Conservation (phyloP, 2,888 invertebrate genomes). For the Prosopocoilus inquinatus region DNA sequence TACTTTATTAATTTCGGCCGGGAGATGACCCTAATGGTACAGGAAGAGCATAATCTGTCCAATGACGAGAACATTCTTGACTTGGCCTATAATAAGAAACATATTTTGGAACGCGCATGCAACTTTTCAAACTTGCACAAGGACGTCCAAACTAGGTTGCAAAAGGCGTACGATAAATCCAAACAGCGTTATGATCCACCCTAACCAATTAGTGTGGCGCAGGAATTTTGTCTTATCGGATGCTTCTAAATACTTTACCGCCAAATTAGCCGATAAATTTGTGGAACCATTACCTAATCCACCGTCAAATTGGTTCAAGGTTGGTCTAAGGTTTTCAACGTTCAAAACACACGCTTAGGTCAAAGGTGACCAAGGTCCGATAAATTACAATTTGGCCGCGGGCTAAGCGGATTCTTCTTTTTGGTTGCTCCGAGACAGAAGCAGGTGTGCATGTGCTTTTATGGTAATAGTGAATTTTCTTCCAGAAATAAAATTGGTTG, state of each 20-base stretch:
- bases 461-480: no score
- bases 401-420: no score
- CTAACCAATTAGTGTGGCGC: conserved; percentile 19
- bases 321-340: no score
- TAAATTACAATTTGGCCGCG: no score
- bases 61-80: background rate
- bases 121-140: background rate
- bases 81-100: background rate
- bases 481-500: no score
- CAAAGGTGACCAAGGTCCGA: no score
- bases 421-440: no score
- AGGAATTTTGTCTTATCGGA: conserved; percentile 24
- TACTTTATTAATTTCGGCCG: conserved; percentile 20
- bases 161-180: background rate
- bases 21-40: conserved; percentile 17
- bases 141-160: conserved; percentile 23
- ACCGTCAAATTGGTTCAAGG: no score
- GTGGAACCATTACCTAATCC: conserved; percentile 17
- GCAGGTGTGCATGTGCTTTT: no score
- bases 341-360: no score
- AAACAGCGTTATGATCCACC: background rate
- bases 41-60: background rate
- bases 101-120: no score
- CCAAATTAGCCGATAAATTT: conserved; percentile 29
- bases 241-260: conserved; percentile 22